Evolutionary conservation across 2,113 vertebrate genomes (phyloP), one percentile per base, ranked within the genome.

Genomic region (Apteryx mantelli): DNA sequence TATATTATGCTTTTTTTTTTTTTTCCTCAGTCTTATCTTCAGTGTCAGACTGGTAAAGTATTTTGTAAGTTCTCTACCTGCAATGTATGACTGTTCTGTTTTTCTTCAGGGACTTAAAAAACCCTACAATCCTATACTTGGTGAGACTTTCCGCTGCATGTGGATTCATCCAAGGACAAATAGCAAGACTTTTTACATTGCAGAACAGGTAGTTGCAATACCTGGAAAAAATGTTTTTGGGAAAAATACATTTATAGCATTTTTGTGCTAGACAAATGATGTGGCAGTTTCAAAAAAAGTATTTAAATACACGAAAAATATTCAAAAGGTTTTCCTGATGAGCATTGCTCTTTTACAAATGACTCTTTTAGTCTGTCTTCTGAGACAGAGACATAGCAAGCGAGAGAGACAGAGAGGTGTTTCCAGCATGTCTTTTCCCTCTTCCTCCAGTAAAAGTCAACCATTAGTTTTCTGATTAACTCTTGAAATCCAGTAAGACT

Each of bases 141-240:
- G 99, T 75, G 99, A 99, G 98, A 99, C 98, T 25, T 99, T 98
- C 91, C 99, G 99, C 90, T 99, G 99, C 95, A 97, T 99, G 97
- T 99, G 99, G 99, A 98, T 99, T 97, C 99, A 99, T 98, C 98
- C 98, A 76, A 98, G 98, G 91, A 99, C 99, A 11, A 99, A 98
- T 96, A 99, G 99, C 98, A 99, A 99, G 98, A 99, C 99, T 22
- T 99, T 99, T 96, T 99, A 99, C 97, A 99, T 99, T 61, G 98
- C 99, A 38, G 99, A 99, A 91, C 99, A 99, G 99, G 99, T 99
- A 98, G 60, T 44, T 95, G 46, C 11, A 44, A 42, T 28, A 74
- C 88, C 89, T 60, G 14, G 48, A 77, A 86, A 26, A 91, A 93
- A 36, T 63, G 24, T 32, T 92, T 90, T 88, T 22, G 84, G 78